Conservation (phyloP, 2,797 vertebrate species). For the Enteromius unitaeniatus region DNA sequence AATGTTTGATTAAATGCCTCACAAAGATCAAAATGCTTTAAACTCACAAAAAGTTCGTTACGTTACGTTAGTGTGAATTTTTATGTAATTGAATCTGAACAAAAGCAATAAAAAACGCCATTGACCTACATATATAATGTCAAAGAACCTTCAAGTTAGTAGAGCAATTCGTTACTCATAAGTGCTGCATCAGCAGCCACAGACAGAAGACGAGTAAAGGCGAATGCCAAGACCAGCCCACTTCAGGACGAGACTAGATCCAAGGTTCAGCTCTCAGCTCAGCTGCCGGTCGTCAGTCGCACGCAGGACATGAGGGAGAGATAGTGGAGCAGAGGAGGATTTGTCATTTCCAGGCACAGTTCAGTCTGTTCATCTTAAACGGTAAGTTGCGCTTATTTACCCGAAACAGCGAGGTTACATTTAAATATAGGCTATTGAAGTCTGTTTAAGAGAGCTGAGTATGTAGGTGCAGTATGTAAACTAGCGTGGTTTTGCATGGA, state of each 20-base stretch:
- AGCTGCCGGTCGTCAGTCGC: slow-evolving; percentile 3
- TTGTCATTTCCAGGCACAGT: not conserved
- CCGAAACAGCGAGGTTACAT: not conserved
- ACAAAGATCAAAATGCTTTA: not conserved
- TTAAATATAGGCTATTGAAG: too few relatives aligned
- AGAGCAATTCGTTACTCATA: slow-evolving; percentile 35
- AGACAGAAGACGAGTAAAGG: not conserved
- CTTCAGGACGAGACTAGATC: slow-evolving; percentile 46
- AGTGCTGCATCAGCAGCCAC: slow-evolving; percentile 31
- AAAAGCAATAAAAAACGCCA: not conserved
- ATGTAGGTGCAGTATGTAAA: not conserved
- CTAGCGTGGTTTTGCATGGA: not conserved
- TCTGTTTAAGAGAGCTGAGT: not conserved
- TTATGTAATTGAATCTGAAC: not conserved
- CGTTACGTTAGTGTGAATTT: not conserved
- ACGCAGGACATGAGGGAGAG: not conserved
- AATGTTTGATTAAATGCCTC: not conserved
- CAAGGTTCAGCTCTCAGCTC: slow-evolving; percentile 28
- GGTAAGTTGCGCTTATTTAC: slow-evolving; percentile 33
- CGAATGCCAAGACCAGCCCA: slow-evolving; percentile 42
- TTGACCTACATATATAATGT: not conserved
- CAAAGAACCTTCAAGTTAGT: not conserved
- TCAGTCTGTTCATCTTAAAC: not conserved
- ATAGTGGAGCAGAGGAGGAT: not conserved
- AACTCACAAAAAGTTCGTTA: not conserved